These are phyloP conservation scores for Bufo gargarizans DNA, from an alignment of 2,113 vertebrate species.

Conservation along the genomic window DNA sequence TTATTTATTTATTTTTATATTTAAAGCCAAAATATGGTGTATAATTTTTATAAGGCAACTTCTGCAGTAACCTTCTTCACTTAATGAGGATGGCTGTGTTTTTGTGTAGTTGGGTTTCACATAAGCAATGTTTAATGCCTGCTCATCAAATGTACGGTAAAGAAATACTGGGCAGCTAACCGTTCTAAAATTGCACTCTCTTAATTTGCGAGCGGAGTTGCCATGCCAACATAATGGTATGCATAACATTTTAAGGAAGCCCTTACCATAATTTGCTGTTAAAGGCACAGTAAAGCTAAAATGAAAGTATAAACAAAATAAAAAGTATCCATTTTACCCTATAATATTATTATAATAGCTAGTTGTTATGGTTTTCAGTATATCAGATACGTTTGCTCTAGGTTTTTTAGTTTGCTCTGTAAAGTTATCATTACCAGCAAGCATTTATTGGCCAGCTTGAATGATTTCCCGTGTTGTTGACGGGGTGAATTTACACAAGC, in stretches of 20 bases:
- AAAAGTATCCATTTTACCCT: not conserved
- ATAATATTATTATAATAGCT: not conserved
- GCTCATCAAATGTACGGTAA: not conserved
- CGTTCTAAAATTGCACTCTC: constrained; percentile 23
- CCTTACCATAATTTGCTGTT: constrained; percentile 11
- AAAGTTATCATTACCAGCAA: not conserved
- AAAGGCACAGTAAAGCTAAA: not conserved
- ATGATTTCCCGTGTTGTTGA: not conserved
- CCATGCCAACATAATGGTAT: constrained; percentile 37
- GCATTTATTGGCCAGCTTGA: not conserved
- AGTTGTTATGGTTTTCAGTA: not conserved
- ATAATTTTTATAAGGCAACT: not conserved
- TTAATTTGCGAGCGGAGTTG: constrained; percentile 2
- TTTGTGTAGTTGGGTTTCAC: not conserved
- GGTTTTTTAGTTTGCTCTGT: not conserved
- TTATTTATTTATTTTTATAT: too few relatives aligned
- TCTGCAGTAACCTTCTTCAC: not conserved
- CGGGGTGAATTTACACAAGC: not conserved
- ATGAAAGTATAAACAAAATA: not conserved
- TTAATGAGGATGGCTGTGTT: not conserved
- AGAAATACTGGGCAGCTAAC: constrained; percentile 12
- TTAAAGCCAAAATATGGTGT: not conserved
- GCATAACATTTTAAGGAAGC: constrained; percentile 13
- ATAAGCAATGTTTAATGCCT: constrained; percentile 7
- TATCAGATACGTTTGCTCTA: not conserved